Evolutionary conservation across 1,140 invertebrate species (phyloP).

Genomic region (Sipha flava): DNA sequence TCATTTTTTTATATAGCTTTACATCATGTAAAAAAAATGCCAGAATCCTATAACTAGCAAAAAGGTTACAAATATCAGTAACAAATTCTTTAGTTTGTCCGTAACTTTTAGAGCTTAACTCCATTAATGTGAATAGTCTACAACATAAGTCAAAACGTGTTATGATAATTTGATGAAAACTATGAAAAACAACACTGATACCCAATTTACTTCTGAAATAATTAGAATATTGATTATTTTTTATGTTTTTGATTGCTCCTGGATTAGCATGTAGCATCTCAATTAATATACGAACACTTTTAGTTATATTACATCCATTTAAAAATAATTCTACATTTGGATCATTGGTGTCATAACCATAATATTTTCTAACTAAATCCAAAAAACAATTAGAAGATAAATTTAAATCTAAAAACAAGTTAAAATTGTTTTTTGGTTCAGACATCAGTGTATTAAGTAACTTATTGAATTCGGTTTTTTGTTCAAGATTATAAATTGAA

Average conservation of each 20-base stretch:
- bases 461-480: neutral
- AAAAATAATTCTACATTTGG: neutral
- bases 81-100: neutral
- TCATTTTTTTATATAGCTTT: conserved; percentile 19
- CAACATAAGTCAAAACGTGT: conserved; percentile 20
- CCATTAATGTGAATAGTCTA: conserved; percentile 8
- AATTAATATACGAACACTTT: neutral
- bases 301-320: neutral
- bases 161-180: neutral
- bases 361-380: neutral
- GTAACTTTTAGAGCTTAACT: neutral
- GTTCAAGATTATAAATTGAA: neutral
- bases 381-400: neutral
- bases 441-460: neutral
- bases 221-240: neutral
- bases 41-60: neutral
- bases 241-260: neutral
- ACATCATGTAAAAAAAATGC: conserved; percentile 12
- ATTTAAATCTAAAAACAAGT: conserved; percentile 5
- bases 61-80: neutral
- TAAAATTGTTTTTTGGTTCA: conserved; percentile 1
- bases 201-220: conserved; percentile 13
- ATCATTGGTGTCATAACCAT: neutral
- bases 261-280: neutral
- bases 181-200: neutral